These are phyloP conservation scores for Himalopsyche anomala DNA, from an alignment of 2,888 invertebrate species.

Conservation along the genomic window DNA sequence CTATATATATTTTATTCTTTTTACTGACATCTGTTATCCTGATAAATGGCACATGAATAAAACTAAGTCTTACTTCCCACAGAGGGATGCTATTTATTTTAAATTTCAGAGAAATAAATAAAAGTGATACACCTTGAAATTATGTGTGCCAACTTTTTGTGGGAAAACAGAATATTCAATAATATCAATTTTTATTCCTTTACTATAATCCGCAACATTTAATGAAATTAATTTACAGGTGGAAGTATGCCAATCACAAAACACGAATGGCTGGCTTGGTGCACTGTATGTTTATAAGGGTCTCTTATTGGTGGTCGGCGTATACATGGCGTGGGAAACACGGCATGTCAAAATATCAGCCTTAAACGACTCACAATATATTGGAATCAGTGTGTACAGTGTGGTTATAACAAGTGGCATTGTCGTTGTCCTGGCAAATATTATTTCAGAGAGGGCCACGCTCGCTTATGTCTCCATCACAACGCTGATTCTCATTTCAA, in stretches of 20 bases:
- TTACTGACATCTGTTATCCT: not conserved
- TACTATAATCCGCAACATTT: no score
- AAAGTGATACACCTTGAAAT: constrained; percentile 54
- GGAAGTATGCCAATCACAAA: constrained; percentile 91
- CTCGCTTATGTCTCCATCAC: constrained; percentile 89
- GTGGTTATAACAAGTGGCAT: constrained; percentile 92
- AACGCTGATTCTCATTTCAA: constrained; percentile 88
- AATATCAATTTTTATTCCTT: no score
- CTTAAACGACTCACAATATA: constrained; percentile 94
- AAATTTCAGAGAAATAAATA: not conserved
- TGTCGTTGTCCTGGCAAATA: constrained; percentile 91
- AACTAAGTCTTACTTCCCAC: not conserved
- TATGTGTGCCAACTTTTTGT: no score
- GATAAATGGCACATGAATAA: not conserved
- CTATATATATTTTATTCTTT: no score
- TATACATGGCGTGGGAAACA: constrained; percentile 98
- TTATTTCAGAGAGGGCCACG: constrained; percentile 89
- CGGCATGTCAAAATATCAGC: constrained; percentile 94
- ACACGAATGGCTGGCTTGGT: constrained; percentile 93
- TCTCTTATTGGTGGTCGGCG: constrained; percentile 89
- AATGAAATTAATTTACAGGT: constrained; percentile 78
- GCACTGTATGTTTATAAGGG: constrained; percentile 94
- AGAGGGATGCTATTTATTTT: not conserved
- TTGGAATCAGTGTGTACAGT: constrained; percentile 94
- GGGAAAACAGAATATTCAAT: no score